Conservation (phyloP, 2,113 vertebrate species). For the Trachemys scripta region DNA sequence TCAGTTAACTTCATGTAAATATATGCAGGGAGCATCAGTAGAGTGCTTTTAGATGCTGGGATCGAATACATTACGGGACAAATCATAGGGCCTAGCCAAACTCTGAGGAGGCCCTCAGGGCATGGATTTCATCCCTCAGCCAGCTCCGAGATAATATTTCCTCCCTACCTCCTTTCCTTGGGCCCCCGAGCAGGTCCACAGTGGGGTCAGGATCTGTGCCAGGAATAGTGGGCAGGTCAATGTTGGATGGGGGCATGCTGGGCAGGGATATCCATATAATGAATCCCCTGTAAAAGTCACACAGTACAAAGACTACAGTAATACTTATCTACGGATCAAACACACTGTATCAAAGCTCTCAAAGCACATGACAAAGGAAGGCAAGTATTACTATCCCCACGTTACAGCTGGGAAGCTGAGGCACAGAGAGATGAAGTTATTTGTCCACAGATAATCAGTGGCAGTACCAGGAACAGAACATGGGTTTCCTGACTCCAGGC, state of each 20-base stretch:
- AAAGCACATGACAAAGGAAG: not conserved
- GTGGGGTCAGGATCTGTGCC: not conserved
- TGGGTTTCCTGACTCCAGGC: not conserved
- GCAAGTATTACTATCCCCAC: not conserved
- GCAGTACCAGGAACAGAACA: not conserved
- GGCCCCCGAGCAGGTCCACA: accelerated
- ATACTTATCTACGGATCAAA: not conserved
- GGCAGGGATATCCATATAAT: not conserved
- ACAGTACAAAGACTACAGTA: not conserved
- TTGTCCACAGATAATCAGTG: not conserved
- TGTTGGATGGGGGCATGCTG: accelerated
- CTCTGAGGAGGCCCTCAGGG: not conserved
- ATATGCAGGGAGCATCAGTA: not conserved
- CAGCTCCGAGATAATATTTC: not conserved
- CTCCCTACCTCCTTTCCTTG: no score
- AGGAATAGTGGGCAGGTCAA: not conserved
- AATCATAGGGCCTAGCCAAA: not conserved
- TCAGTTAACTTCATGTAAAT: not conserved
- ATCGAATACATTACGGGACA: not conserved
- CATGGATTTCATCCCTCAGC: not conserved
- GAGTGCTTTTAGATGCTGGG: not conserved
- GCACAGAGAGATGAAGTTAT: not conserved
- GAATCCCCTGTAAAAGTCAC: not conserved
- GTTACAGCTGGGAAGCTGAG: not conserved
- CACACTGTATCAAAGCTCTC: not conserved